These are phyloP conservation scores for Laspeyria flexula DNA, from an alignment of 2,888 invertebrate genomes.

Conservation along the genomic window DNA sequence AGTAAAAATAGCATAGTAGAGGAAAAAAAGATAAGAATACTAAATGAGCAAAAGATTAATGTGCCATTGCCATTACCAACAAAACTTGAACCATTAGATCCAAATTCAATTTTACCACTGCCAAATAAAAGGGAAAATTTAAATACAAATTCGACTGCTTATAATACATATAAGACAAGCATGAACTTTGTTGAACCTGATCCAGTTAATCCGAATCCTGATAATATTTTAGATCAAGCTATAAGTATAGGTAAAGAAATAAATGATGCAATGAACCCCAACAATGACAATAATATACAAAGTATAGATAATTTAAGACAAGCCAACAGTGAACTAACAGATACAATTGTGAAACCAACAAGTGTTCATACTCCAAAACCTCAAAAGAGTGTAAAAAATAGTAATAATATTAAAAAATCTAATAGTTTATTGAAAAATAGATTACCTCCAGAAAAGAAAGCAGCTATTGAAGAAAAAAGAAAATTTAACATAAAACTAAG, in stretches of 20 bases:
- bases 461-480: slow-evolving; percentile 73
- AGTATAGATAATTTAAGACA: background rate
- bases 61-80: slow-evolving; percentile 47
- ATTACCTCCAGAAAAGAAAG: slow-evolving; percentile 66
- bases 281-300: background rate
- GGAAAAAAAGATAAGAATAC: slow-evolving; percentile 62
- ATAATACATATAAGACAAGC: background rate
- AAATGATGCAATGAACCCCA: background rate
- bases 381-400: background rate
- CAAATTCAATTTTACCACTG: slow-evolving; percentile 54
- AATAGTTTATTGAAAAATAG: slow-evolving; percentile 22
- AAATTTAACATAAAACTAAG: slow-evolving; percentile 76
- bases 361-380: background rate
- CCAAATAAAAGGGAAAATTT: slow-evolving; percentile 40
- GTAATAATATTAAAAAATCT: slow-evolving; percentile 1
- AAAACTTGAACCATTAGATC: slow-evolving; percentile 59
- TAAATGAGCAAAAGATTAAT: slow-evolving; percentile 68
- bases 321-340: background rate
- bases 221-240: background rate
- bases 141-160: slow-evolving; percentile 4
- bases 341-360: background rate
- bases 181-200: background rate
- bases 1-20: slow-evolving; percentile 24
- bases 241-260: background rate
- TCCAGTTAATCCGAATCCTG: background rate